Percentiles rank a stretch among this genome's conserved stretches.
Conservation (phyloP, 2,888 invertebrate genomes). For the Lasioglossum lativentre region DNA sequence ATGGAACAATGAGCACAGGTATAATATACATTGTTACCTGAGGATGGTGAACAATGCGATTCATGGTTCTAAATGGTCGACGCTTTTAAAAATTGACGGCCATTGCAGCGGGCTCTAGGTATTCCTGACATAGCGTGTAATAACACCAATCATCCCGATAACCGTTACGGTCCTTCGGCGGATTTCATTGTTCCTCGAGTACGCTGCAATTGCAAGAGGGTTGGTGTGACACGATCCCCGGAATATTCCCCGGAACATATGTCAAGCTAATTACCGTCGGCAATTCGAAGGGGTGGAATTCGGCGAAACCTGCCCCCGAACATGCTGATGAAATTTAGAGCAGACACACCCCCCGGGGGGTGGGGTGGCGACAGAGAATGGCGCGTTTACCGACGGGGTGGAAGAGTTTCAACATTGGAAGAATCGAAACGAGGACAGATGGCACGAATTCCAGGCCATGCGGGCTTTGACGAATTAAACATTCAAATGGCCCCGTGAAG, state of each 20-base stretch:
- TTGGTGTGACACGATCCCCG: neutral
- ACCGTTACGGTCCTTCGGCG: conserved; percentile 32
- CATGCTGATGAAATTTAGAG: conserved; percentile 45
- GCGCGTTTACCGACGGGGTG: conserved; percentile 29
- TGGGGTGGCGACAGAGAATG: conserved; percentile 9
- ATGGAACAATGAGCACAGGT: conserved; percentile 4
- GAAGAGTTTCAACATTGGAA: conserved; percentile 32
- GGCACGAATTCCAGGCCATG: conserved; percentile 40
- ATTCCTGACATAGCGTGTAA: conserved; percentile 18
- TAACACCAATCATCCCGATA: conserved; percentile 28
- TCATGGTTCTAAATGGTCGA: conserved; percentile 7
- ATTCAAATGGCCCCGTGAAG: conserved; percentile 31
- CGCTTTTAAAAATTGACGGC: neutral
- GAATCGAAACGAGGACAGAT: conserved; percentile 51
- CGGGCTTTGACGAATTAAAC: conserved; percentile 32
- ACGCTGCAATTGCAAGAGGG: conserved; percentile 31
- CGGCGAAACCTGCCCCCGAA: conserved; percentile 8
- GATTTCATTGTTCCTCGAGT: conserved; percentile 33
- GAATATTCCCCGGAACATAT: conserved; percentile 53
- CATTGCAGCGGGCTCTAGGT: neutral
- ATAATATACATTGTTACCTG: conserved; percentile 8
- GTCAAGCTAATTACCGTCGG: conserved; percentile 47
- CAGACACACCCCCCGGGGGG: conserved; percentile 4
- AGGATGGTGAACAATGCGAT: conserved; percentile 24
- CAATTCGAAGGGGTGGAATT: conserved; percentile 32